A percentile compares a stretch with the other conserved stretches of the same genome.
Evolutionary conservation across 2,113 vertebrate species (phyloP).

Genomic region (Phalacrocorax carbo): DNA sequence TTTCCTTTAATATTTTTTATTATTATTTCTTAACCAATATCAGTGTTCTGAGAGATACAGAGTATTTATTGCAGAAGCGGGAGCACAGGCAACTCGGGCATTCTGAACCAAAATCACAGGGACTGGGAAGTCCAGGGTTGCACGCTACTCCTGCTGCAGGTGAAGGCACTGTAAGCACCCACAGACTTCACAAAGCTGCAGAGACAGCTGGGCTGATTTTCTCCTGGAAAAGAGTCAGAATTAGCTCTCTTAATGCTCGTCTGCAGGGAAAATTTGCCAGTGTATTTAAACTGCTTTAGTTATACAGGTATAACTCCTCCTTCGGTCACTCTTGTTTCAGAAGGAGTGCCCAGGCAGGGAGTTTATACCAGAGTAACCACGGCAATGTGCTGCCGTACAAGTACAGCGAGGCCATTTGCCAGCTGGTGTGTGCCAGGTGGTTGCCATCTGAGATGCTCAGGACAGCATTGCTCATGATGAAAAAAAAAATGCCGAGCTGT

Average conservation of each 20-base stretch:
- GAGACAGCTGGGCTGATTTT: background rate
- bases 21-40: background rate
- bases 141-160: background rate
- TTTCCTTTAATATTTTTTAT: background rate
- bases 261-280: background rate
- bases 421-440: conserved; percentile 21
- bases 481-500: background rate
- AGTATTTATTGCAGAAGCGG: background rate
- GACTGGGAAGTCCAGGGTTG: background rate
- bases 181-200: background rate
- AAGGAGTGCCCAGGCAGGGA: background rate
- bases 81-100: background rate
- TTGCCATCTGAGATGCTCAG: background rate
- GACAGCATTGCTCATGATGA: background rate
- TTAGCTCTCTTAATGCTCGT: background rate
- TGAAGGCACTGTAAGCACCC: background rate
- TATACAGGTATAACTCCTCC: background rate
- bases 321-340: background rate
- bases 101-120: background rate
- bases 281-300: background rate
- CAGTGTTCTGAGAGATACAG: background rate
- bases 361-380: background rate
- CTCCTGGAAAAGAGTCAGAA: background rate
- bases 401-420: background rate
- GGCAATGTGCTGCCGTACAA: background rate